Evolutionary conservation across 2,113 vertebrate species (phyloP).

Genomic region (Oxyura jamaicensis): DNA sequence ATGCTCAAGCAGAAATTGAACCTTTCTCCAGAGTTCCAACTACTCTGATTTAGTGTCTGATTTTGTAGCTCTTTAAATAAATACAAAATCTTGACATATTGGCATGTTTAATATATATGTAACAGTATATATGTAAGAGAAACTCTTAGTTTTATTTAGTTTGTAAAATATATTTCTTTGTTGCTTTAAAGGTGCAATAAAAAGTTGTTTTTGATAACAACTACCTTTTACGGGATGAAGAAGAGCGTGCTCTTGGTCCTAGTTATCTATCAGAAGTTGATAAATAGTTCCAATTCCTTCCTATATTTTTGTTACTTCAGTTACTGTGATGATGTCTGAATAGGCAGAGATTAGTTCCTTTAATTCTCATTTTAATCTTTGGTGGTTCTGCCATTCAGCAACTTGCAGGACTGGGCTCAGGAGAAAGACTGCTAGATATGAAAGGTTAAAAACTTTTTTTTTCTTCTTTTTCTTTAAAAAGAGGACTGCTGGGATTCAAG

Average conservation of each 20-base stretch:
- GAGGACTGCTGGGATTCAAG: background rate
- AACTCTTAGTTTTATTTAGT: background rate
- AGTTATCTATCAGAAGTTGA: background rate
- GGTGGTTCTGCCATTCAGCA: background rate
- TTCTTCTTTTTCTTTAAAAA: background rate
- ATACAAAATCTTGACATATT: background rate
- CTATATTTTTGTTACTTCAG: background rate
- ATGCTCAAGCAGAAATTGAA: background rate
- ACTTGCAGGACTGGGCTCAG: background rate
- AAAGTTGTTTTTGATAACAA: background rate
- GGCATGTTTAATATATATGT: background rate
- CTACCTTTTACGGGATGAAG: background rate
- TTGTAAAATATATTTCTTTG: background rate
- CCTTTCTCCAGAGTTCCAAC: background rate
- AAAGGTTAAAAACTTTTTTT: background rate
- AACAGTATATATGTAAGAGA: background rate
- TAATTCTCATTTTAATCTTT: background rate
- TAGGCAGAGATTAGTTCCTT: background rate
- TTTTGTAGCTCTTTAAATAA: background rate
- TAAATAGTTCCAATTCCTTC: background rate
- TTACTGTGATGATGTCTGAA: background rate
- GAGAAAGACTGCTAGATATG: background rate
- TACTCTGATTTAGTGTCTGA: background rate
- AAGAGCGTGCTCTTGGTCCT: background rate
- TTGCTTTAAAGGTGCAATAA: background rate